phyloP scores from a whole-genome alignment of 2,113 vertebrate genomes.

The Callopanchax toddi region DNA sequence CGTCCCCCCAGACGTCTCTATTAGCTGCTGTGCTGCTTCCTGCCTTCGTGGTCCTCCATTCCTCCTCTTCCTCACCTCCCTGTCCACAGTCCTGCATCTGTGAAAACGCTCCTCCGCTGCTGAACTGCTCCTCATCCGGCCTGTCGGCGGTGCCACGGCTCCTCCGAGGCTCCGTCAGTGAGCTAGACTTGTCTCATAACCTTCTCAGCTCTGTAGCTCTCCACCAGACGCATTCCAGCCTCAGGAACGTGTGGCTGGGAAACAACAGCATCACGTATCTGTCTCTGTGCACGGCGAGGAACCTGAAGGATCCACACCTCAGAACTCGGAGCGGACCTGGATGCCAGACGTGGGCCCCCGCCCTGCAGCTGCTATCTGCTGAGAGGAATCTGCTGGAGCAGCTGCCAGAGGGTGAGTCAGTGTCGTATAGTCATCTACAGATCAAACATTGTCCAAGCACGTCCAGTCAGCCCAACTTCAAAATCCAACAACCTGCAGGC shows the following conservation, averaged over 20 bases:
- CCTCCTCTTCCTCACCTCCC: slow-evolving; percentile 25
- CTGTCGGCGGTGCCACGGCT: slow-evolving; percentile 49
- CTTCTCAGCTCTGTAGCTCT: slow-evolving; percentile 50
- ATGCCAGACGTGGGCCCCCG: slow-evolving; percentile 77
- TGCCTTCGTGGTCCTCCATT: slow-evolving; percentile 31
- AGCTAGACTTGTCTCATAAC: slow-evolving; percentile 79
- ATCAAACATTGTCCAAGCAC: slow-evolving; percentile 16
- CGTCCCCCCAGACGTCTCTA: slow-evolving; percentile 17
- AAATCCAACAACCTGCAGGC: too few species aligned
- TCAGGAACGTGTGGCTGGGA: slow-evolving; percentile 71
- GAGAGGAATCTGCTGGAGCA: slow-evolving; percentile 82
- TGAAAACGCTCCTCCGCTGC: slow-evolving; percentile 22
- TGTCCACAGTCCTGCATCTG: slow-evolving; percentile 74
- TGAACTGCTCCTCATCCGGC: slow-evolving; percentile 77
- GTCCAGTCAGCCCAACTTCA: background rate
- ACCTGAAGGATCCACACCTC: background rate
- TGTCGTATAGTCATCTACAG: slow-evolving; percentile 17
- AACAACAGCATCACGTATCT: slow-evolving; percentile 74
- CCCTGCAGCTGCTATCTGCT: slow-evolving; percentile 77
- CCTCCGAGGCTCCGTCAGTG: slow-evolving; percentile 50
- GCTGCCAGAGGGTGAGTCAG: slow-evolving; percentile 85
- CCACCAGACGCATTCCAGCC: slow-evolving; percentile 25
- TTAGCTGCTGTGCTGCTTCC: slow-evolving; percentile 60
- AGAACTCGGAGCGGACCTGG: slow-evolving; percentile 19
- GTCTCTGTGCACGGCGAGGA: slow-evolving; percentile 67